These are phyloP conservation scores for Microchirus variegatus DNA, from an alignment of 2,797 vertebrate genomes.

Conservation along the genomic window DNA sequence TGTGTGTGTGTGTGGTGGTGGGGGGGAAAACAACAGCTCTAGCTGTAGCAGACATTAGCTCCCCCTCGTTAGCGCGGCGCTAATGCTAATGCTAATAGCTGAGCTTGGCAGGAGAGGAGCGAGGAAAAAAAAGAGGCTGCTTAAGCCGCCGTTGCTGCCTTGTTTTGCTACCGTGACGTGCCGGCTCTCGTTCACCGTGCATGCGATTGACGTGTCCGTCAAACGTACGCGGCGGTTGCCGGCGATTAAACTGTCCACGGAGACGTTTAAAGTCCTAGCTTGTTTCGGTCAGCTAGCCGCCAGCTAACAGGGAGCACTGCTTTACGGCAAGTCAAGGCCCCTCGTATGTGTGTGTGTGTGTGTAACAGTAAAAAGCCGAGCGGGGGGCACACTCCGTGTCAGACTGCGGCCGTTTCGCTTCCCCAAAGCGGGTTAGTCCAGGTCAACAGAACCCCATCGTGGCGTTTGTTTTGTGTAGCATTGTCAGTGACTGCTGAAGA, in stretches of 20 bases:
- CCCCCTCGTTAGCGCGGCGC: slow-evolving; percentile 60
- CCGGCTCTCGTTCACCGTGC: background rate
- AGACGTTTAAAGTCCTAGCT: background rate
- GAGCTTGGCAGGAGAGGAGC: slow-evolving; percentile 5
- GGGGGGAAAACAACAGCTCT: slow-evolving; percentile 66
- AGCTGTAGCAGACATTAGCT: slow-evolving; percentile 67
- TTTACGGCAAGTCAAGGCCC: slow-evolving; percentile 69
- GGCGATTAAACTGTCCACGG: background rate
- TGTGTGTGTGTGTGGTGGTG: slow-evolving; percentile 4
- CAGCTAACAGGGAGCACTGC: background rate
- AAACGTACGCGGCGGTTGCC: background rate
- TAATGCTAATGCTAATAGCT: slow-evolving; percentile 43
- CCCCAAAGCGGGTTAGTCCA: slow-evolving; percentile 25
- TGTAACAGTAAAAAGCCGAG: background rate
- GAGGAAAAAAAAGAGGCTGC: slow-evolving; percentile 3
- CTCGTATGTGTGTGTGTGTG: slow-evolving; percentile 29
- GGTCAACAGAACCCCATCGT: slow-evolving; percentile 34
- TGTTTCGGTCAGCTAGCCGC: background rate
- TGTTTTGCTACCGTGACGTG: slow-evolving; percentile 17
- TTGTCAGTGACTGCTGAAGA: slow-evolving; percentile 15
- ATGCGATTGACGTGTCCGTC: background rate
- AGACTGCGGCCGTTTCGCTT: slow-evolving; percentile 44
- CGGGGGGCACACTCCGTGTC: slow-evolving; percentile 32
- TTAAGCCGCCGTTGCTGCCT: slow-evolving; percentile 6
- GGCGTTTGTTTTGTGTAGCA: slow-evolving; percentile 33